phyloP scores from a whole-genome alignment of 2,888 invertebrate species.

The Lottia scabra region DNA sequence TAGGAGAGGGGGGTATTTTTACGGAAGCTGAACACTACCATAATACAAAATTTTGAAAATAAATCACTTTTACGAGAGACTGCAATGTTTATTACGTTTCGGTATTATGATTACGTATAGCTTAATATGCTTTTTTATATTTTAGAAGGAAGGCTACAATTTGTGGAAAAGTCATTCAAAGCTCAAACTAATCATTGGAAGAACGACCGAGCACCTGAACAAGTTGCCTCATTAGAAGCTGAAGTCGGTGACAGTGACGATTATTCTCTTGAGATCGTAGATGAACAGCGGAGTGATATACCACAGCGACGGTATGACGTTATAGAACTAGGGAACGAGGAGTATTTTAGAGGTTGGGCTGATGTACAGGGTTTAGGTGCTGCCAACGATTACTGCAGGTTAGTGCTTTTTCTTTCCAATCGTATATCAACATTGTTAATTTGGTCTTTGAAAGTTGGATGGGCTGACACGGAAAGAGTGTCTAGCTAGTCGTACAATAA shows the following conservation, averaged over 20 bases:
- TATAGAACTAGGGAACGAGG: conserved; percentile 37
- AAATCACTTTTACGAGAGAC: too few species aligned
- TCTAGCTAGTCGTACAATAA: too few species aligned
- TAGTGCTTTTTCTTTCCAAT: neutral
- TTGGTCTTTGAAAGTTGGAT: too few species aligned
- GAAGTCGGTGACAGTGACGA: conserved; percentile 30
- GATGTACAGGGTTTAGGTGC: conserved; percentile 49
- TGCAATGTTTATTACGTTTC: too few species aligned
- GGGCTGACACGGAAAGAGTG: too few species aligned
- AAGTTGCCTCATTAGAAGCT: conserved; percentile 29
- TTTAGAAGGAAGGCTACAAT: conserved; percentile 4
- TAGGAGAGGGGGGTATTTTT: too few species aligned
- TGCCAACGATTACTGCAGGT: conserved; percentile 55
- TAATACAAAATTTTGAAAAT: too few species aligned
- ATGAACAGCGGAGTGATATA: conserved; percentile 21
- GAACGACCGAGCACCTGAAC: neutral
- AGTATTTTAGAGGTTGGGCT: conserved; percentile 45
- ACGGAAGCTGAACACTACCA: too few species aligned
- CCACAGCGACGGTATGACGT: conserved; percentile 40
- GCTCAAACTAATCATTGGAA: neutral
- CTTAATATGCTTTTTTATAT: neutral
- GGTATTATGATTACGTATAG: too few species aligned
- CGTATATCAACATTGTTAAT: too few species aligned
- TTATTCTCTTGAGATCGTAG: conserved; percentile 32
- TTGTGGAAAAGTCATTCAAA: conserved; percentile 11